Percentiles rank a stretch among this genome's conserved stretches.
Evolutionary conservation across 2,888 invertebrate genomes (phyloP).

Genomic region (Sesia apiformis): DNA sequence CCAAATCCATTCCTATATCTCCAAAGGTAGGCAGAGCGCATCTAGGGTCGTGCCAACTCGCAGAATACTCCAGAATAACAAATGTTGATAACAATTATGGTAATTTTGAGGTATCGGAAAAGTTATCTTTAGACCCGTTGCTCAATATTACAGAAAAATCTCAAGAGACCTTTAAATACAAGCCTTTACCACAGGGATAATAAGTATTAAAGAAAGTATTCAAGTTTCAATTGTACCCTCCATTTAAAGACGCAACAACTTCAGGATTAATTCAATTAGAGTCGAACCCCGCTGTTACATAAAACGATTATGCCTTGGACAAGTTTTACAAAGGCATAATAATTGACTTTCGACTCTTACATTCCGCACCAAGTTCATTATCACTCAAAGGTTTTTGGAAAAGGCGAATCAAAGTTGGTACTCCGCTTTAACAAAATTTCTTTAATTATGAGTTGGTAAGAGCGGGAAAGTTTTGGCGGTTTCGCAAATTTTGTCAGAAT

Average conservation of each 20-base stretch:
- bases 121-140: too few relatives aligned
- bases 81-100: too few relatives aligned
- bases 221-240: background rate
- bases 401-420: constrained; percentile 8
- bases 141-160: too few relatives aligned
- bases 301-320: constrained; percentile 10
- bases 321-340: constrained; percentile 17
- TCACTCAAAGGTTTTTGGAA: constrained; percentile 18
- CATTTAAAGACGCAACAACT: constrained; percentile 1
- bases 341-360: constrained; percentile 18
- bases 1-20: too few relatives aligned
- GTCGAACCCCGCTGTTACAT: constrained; percentile 2
- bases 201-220: background rate
- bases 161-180: background rate
- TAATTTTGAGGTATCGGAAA: too few relatives aligned
- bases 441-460: constrained; percentile 11
- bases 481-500: background rate
- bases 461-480: constrained; percentile 2
- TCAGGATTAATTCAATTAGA: constrained; percentile 4
- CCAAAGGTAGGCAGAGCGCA: too few relatives aligned
- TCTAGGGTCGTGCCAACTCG: too few relatives aligned
- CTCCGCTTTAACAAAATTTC: constrained; percentile 14
- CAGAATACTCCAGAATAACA: too few relatives aligned
- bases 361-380: constrained; percentile 15
- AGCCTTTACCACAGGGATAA: background rate